phyloP scores from a whole-genome alignment of 2,888 invertebrate species.

The Latheticus oryzae region DNA sequence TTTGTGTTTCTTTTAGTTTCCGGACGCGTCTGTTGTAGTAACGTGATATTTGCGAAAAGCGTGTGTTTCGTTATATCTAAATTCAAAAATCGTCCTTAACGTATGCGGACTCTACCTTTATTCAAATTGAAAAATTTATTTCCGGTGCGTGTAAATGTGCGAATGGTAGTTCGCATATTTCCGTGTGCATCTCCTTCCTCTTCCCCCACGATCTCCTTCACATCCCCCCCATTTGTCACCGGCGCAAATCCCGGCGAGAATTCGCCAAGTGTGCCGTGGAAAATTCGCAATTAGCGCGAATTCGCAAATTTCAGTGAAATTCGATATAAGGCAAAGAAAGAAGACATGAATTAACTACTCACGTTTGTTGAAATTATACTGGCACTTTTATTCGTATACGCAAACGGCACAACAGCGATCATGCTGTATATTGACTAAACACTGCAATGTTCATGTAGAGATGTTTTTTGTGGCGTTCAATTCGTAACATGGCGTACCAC shows the following conservation, averaged over 20 bases:
- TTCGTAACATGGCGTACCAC: conserved; percentile 66
- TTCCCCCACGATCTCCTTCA: conserved; percentile 42
- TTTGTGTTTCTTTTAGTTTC: conserved; percentile 15
- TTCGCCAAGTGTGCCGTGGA: conserved; percentile 50
- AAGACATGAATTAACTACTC: too few relatives aligned
- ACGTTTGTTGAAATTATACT: conserved; percentile 1
- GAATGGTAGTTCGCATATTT: conserved; percentile 56
- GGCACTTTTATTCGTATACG: conserved; percentile 13
- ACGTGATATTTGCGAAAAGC: conserved; percentile 18
- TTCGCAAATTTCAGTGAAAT: conserved; percentile 5
- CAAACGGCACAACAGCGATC: conserved; percentile 18
- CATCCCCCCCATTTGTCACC: conserved; percentile 49
- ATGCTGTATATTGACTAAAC: conserved; percentile 60
- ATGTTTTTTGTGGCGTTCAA: conserved; percentile 61
- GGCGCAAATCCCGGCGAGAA: conserved; percentile 54
- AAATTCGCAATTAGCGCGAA: conserved; percentile 51
- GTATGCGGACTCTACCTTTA: conserved; percentile 44
- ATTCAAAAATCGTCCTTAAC: conserved; percentile 47
- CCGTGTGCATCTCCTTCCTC: conserved; percentile 51
- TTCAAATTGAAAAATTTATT: conserved; percentile 54
- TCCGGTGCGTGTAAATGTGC: conserved; percentile 55
- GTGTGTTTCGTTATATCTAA: conserved; percentile 39
- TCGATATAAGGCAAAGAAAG: too few relatives aligned
- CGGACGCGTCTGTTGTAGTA: conserved; percentile 5
- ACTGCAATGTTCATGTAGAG: conserved; percentile 63